Evolutionary conservation across 2,797 vertebrate genomes (phyloP).

Genomic region (Poeciliopsis presidionis): DNA sequence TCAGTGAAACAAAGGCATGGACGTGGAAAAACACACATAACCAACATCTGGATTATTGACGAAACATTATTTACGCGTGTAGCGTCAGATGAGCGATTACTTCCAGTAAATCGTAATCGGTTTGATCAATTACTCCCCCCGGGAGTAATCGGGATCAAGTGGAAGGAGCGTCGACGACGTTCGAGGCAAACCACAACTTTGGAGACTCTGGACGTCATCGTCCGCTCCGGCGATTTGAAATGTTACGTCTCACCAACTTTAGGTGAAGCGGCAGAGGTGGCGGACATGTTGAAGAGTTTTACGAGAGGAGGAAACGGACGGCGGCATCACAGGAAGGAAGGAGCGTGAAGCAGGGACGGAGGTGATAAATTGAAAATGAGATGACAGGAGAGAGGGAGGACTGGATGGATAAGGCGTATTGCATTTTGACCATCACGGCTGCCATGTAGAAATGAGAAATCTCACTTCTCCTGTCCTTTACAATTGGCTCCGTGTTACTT

Average conservation of each 20-base stretch:
- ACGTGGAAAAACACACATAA: neutral
- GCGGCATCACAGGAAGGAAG: neutral
- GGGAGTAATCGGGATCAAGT: neutral
- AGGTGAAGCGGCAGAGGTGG: conserved; percentile 10
- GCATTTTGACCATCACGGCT: conserved; percentile 61
- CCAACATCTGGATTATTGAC: neutral
- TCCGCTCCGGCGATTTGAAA: conserved; percentile 6
- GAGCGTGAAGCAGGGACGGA: conserved; percentile 3
- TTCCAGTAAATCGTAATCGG: neutral
- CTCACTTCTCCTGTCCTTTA: conserved; percentile 54
- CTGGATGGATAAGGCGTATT: conserved; percentile 33
- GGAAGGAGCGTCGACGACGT: neutral
- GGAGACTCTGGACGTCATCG: conserved; percentile 1
- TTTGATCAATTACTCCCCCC: too few relatives aligned
- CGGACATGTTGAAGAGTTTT: conserved; percentile 6
- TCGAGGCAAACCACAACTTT: neutral
- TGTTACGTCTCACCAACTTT: conserved; percentile 20
- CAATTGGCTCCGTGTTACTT: conserved; percentile 61
- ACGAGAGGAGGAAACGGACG: conserved; percentile 17
- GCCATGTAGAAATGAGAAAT: conserved; percentile 55
- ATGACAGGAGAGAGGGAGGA: conserved; percentile 43
- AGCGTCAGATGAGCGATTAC: neutral
- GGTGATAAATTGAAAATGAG: conserved; percentile 54
- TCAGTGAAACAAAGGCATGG: neutral
- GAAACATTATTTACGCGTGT: neutral